A percentile compares a stretch with the other conserved stretches of the same genome.
Evolutionary conservation across 2,888 invertebrate genomes (phyloP).

Genomic region (Campoplex capitator): DNA sequence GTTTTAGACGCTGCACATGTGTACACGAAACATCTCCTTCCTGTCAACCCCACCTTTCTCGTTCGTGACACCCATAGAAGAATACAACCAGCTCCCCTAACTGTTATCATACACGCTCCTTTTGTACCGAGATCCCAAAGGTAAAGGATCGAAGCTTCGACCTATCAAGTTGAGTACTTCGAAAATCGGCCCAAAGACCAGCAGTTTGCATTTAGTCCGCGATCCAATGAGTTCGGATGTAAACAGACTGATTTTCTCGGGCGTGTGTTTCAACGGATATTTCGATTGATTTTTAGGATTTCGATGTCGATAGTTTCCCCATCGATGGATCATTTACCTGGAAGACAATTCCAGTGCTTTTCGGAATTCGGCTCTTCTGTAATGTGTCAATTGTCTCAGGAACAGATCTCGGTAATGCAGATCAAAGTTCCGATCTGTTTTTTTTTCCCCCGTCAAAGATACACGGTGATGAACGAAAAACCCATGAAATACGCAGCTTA

Average conservation of each 20-base stretch:
- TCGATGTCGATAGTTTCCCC: no score
- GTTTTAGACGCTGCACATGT: slow-evolving; percentile 3
- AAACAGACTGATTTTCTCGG: not conserved
- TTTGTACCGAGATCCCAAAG: not conserved
- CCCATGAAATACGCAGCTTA: not conserved
- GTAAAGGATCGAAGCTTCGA: not conserved
- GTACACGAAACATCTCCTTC: slow-evolving; percentile 4
- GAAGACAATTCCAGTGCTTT: not conserved
- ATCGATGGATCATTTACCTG: not conserved
- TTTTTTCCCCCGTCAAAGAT: not conserved
- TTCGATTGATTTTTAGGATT: no score
- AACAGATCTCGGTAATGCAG: not conserved
- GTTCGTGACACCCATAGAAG: not conserved
- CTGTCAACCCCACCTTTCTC: not conserved
- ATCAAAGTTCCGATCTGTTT: not conserved
- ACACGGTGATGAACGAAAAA: not conserved
- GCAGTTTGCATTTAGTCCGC: not conserved
- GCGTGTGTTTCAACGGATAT: no score
- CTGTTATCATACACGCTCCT: slow-evolving; percentile 1
- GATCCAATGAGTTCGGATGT: not conserved
- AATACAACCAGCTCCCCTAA: not conserved
- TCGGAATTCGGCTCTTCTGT: not conserved
- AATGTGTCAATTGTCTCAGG: not conserved
- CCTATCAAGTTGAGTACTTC: not conserved
- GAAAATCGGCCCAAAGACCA: not conserved